Evolutionary conservation across 2,797 vertebrate genomes (phyloP), one percentile per base, ranked within the genome.

Genomic region (Pipistrellus pygmaeus): DNA sequence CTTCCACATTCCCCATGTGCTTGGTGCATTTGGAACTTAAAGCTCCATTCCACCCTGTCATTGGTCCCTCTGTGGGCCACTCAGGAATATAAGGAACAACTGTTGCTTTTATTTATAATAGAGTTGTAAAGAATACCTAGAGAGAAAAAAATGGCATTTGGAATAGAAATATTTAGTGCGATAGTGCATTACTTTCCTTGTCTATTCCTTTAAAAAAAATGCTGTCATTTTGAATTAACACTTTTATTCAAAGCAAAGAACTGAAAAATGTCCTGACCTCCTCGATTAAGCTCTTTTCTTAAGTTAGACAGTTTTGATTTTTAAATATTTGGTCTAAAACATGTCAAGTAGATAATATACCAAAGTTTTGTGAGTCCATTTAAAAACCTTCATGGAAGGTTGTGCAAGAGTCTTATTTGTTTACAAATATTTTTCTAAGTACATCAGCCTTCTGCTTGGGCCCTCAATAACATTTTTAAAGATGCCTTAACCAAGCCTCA

Each of bases 301-400:
- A 76, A 88, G 55, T 80, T 90, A 73, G 41, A 82, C 18, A 21
- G 30, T 41, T 93, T 89, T 64, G 21, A 64, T 75, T 95, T 76
- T 64, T 71, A 76, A 93, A 92, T 69, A 55, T 30, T 81, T 15
- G 76, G 21, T 78, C 41, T 90, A 25, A 92, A 84, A 77, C 32
- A 2, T 86, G 64, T 62, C 66, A 87, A 90, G n/a, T 85, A 83
- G 30, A 76, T 78, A 90, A 75, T 78, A 93, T 95, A 18, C 0
- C 15, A 77, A n/a, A 12, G 5, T 78, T 90, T 66, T 94, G 35
- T 72, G 46, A 48, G 38, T 53, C 53, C 21, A 86, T 69, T 41
- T 93, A 23, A 72, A 41, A 53, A 44, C 62, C 8, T 85, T 23
- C 0, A 46, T 88, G 44, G 92, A 90, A 55, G 4, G 32, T 68